Evolutionary conservation across 2,888 invertebrate species (phyloP), one percentile per base, ranked within the genome.

Genomic region (Ophion slaviceki): DNA sequence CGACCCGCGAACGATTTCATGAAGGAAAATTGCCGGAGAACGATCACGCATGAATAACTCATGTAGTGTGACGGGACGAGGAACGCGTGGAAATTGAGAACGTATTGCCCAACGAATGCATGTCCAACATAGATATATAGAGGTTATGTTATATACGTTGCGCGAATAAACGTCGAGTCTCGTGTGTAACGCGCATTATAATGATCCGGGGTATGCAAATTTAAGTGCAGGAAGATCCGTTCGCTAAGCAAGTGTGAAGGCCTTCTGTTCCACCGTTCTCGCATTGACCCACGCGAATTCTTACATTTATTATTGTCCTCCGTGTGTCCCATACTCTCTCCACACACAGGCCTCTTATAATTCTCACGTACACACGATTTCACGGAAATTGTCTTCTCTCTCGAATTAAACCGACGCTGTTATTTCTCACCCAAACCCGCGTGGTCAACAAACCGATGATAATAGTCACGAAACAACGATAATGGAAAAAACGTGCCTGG

Each of bases 221-320:
- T 92, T 92, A 92, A 92, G 87, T 91, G 89, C 92, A 92, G 92
- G 92, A 92, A 92, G 91, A 92, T 90, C 91, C 91, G 90, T 91
- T 90, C 87, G 89, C 89, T 89, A 88, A 91, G 89, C 87, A 89
- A 85, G 82, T 79, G 81, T 85, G 89, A 90, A 90, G 91, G 90
- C 83, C 91, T 92, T 67, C 45, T 85, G 59, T 71, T 71, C 74
- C 77, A 80, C 77, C 68, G 53, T 72, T 76, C 80, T 57, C 72
- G 20, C 74, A 79, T 77, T 79, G 74, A 80, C 83, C 83, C 79
- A 84, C 83, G 83, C 83, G 64, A 84, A 70, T 79, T 84, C 79
- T 75, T 72, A 67, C 75, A 79, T 40, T 7, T 40, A 40, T 70
- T 80, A 59, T 68, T 32, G 53, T 72, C 47, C 17, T 28, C 62